Conservation (phyloP, 2,888 invertebrate genomes). For the Acanthococcus lagerstroemiae region DNA sequence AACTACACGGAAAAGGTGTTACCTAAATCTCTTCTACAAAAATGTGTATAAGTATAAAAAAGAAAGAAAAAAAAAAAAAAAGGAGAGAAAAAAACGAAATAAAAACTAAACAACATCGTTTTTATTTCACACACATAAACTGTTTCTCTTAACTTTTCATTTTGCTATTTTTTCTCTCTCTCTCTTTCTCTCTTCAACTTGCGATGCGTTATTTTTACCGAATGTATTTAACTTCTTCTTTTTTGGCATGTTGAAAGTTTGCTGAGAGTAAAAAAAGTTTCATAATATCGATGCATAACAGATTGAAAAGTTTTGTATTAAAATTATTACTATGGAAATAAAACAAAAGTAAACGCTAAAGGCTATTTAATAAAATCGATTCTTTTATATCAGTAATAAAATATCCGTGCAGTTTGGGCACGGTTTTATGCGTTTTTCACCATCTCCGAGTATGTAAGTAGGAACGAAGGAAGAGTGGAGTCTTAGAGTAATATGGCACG, state of each 20-base stretch:
- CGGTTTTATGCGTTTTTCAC: too few species aligned
- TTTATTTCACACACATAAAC: constrained; percentile 31
- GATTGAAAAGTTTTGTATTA: constrained; percentile 29
- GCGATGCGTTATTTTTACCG: too few species aligned
- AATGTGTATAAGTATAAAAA: constrained; percentile 14
- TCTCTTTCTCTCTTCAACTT: too few species aligned
- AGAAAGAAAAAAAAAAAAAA: background rate
- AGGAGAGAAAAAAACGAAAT: background rate
- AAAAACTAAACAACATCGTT: constrained; percentile 10
- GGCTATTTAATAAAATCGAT: constrained; percentile 29
- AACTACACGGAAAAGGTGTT: constrained; percentile 29
- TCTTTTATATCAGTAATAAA: constrained; percentile 23
- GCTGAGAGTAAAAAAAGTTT: constrained; percentile 1
- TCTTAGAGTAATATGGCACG: too few species aligned
- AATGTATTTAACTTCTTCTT: too few species aligned
- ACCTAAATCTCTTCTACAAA: constrained; percentile 28
- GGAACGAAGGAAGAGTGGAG: too few species aligned
- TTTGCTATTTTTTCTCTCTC: too few species aligned
- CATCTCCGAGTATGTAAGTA: too few species aligned
- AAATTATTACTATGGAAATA: constrained; percentile 23
- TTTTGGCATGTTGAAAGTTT: too few species aligned
- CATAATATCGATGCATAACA: constrained; percentile 8
- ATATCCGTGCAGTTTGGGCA: too few species aligned
- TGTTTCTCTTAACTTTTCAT: constrained; percentile 31
- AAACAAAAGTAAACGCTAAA: constrained; percentile 28